Evolutionary conservation across 2,888 invertebrate species (phyloP).

Genomic region (Synanthedon myopaeformis): DNA sequence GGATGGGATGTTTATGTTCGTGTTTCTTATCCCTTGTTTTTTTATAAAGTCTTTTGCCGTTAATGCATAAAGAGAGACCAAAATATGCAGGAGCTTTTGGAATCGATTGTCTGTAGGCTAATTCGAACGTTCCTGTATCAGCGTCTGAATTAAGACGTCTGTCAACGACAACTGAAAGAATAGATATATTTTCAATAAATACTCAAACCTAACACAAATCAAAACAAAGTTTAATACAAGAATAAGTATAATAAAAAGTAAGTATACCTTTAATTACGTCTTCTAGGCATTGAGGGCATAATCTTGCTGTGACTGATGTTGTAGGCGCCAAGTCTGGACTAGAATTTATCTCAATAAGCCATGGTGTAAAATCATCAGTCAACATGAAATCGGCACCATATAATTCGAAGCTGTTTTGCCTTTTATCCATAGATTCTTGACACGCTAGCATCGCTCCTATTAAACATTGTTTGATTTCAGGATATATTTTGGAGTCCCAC

Average conservation of each 20-base stretch:
- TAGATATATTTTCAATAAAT: not conserved
- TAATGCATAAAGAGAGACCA: constrained; percentile 77
- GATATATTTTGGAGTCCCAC: constrained; percentile 89
- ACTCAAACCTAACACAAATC: not conserved
- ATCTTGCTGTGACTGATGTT: constrained; percentile 86
- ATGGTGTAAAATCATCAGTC: constrained; percentile 86
- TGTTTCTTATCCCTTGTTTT: constrained; percentile 50
- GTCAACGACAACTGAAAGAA: constrained; percentile 80
- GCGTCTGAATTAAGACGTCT: constrained; percentile 77
- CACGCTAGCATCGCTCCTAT: constrained; percentile 87
- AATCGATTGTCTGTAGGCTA: constrained; percentile 81
- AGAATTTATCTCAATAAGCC: constrained; percentile 95
- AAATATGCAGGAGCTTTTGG: constrained; percentile 86
- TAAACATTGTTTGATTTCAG: constrained; percentile 84
- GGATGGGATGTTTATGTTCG: constrained; percentile 41
- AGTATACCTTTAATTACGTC: constrained; percentile 91
- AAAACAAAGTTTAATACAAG: not conserved
- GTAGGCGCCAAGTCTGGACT: constrained; percentile 93
- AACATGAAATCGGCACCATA: constrained; percentile 97
- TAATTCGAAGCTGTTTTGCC: constrained; percentile 88
- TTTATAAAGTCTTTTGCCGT: constrained; percentile 73
- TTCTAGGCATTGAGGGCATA: constrained; percentile 89
- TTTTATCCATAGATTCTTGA: constrained; percentile 85
- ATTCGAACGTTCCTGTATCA: constrained; percentile 84
- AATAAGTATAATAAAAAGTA: not conserved